phyloP scores from a whole-genome alignment of 2,888 invertebrate genomes.

The Euproctis similis region DNA sequence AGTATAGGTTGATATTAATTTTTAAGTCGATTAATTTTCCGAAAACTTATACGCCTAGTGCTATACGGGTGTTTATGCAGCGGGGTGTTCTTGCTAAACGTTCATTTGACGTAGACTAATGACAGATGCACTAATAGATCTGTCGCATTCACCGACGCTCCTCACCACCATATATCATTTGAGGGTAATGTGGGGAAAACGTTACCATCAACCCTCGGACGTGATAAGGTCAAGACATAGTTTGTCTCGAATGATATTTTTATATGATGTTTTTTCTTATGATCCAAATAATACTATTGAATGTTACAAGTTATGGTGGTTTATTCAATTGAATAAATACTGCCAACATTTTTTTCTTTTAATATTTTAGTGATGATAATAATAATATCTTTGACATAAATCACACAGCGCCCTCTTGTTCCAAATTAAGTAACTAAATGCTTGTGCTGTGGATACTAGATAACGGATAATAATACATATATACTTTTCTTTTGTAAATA shows the following conservation, averaged over 20 bases:
- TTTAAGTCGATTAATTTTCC: too few relatives aligned
- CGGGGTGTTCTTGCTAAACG: constrained; percentile 43
- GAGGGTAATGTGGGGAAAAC: constrained; percentile 64
- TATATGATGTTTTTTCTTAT: background rate
- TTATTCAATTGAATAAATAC: background rate
- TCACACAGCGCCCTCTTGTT: too few relatives aligned
- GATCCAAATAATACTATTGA: background rate
- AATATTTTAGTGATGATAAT: too few relatives aligned
- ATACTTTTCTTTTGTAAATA: too few relatives aligned
- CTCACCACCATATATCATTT: constrained; percentile 61
- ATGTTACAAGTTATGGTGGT: background rate
- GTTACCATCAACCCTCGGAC: constrained; percentile 56
- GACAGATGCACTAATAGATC: constrained; percentile 76
- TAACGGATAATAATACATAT: too few relatives aligned
- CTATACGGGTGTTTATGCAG: constrained; percentile 56
- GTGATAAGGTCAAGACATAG: constrained; percentile 65
- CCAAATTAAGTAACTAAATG: too few relatives aligned
- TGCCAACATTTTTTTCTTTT: too few relatives aligned
- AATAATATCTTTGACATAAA: too few relatives aligned
- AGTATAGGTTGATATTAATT: too few relatives aligned
- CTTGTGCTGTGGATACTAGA: too few relatives aligned
- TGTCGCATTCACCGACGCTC: constrained; percentile 53
- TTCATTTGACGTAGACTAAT: constrained; percentile 71
- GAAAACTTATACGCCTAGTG: constrained; percentile 17
- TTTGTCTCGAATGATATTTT: constrained; percentile 38